Conservation (phyloP, 2,113 vertebrate species). For the Hyperopisus bebe region DNA sequence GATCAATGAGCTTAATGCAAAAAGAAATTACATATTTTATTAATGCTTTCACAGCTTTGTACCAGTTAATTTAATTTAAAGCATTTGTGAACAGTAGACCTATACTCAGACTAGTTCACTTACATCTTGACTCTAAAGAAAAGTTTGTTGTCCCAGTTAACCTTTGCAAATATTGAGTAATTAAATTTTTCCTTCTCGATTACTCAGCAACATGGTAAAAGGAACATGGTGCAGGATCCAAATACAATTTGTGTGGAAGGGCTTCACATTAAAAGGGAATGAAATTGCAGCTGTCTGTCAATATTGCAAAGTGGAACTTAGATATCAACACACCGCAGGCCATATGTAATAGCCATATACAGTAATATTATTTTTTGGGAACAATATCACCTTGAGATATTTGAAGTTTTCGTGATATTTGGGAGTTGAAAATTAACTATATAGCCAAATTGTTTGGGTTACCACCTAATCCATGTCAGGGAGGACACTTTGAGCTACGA, state of each 20-base stretch:
- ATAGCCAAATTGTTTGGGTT: background rate
- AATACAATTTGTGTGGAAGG: background rate
- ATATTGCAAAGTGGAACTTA: background rate
- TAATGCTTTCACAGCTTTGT: background rate
- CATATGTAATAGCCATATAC: too few relatives aligned
- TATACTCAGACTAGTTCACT: background rate
- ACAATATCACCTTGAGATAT: background rate
- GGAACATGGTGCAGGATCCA: background rate
- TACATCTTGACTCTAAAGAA: background rate
- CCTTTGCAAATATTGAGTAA: background rate
- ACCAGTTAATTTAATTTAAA: background rate
- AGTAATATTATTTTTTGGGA: background rate
- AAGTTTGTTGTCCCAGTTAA: background rate
- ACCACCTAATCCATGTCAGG: background rate
- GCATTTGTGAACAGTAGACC: background rate
- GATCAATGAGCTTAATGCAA: background rate
- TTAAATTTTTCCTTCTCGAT: background rate
- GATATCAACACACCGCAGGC: too few relatives aligned
- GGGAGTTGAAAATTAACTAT: background rate
- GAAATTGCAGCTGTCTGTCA: background rate
- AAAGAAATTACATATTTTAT: background rate
- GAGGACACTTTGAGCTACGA: background rate
- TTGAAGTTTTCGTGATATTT: background rate
- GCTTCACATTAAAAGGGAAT: background rate
- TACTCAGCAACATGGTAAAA: background rate